Base-by-base conservation (phyloP, 1,140 invertebrate species). In the Drosophila willistoni region DNA sequence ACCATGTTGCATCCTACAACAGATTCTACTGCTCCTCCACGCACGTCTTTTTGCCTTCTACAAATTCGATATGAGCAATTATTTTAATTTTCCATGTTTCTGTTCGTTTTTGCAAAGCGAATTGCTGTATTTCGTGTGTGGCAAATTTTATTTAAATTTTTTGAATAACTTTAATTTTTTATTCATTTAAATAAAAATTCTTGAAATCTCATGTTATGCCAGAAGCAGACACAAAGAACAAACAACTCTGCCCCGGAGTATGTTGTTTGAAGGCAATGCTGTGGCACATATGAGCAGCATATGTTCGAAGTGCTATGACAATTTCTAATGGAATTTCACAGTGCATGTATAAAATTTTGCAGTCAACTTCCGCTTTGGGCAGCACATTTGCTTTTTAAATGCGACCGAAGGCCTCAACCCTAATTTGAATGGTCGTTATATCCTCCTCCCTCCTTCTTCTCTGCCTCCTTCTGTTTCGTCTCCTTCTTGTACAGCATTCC, bases 61-160 rank as follows among this genome's bases (percentile, higher is more conserved):
- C 44, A 51, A 83, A 83, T 83, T 87, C 70, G 77, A 73, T 79
- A 60, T 77, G 64, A 73, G 76, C 70, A 47, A 81, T 83, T 75
- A 64, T 39, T 42, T 60, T 42, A 7, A 74, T 57, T 64, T 41
- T 62, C 19, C 25, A 64, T 39, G 55, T 65, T 62, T 77, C 66
- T 17, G 29, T 33, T 68, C 17, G 67, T 34, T 36, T 71, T 56
- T 54, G 62, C 61, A 71, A 51, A 71, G 36, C 73, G 75, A 77
- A 77, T 77, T 61, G 57, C 7, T 39, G 71, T 70, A 77, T 77
- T 39, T 71, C 67, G 71, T 75, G 77, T 80, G 77, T 75, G 63
- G 44, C 68, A 80, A 80, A 80, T 68, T 29, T 73, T 60, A 41
- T 47, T 51, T 65, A 57, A 65, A 65, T 56, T 77, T 68, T 67